phyloP scores from a whole-genome alignment of 2,888 invertebrate species.

The Halictus quadricinctus region DNA sequence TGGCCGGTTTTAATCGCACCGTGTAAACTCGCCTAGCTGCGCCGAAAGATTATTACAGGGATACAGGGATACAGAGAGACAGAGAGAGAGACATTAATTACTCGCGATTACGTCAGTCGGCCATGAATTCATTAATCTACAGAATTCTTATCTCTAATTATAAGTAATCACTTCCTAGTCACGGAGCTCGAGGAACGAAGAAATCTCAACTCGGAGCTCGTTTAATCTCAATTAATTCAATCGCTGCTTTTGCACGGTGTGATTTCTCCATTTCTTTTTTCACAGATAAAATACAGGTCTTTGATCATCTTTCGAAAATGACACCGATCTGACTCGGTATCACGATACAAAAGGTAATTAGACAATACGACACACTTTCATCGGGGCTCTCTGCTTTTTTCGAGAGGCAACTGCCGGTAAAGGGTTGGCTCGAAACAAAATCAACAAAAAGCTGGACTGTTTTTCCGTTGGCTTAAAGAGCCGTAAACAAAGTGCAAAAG shows the following conservation, averaged over 20 bases:
- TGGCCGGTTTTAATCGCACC: background rate
- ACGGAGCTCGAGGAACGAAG: no score
- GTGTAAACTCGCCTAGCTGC: background rate
- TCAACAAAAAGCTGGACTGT: no score
- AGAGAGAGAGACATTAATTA: conserved; percentile 8
- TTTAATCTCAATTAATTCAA: background rate
- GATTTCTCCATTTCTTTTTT: background rate
- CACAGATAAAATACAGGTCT: background rate
- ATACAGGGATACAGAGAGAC: background rate
- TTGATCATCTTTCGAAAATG: background rate
- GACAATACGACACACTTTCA: background rate
- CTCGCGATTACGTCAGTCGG: background rate
- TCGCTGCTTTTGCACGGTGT: background rate
- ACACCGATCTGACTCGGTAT: background rate
- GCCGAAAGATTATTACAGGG: conserved; percentile 17
- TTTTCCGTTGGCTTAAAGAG: no score
- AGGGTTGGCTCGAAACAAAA: no score
- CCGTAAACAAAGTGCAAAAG: no score
- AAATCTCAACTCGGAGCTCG: background rate
- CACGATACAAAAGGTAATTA: background rate
- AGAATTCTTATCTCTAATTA: background rate
- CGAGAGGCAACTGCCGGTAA: no score
- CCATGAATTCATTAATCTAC: conserved; percentile 37
- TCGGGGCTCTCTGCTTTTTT: background rate
- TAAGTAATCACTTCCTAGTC: background rate